Percentiles rank a stretch among this genome's conserved stretches.
These are phyloP conservation scores for Nomada fucata DNA, from an alignment of 2,888 invertebrate species.

Conservation along the genomic window DNA sequence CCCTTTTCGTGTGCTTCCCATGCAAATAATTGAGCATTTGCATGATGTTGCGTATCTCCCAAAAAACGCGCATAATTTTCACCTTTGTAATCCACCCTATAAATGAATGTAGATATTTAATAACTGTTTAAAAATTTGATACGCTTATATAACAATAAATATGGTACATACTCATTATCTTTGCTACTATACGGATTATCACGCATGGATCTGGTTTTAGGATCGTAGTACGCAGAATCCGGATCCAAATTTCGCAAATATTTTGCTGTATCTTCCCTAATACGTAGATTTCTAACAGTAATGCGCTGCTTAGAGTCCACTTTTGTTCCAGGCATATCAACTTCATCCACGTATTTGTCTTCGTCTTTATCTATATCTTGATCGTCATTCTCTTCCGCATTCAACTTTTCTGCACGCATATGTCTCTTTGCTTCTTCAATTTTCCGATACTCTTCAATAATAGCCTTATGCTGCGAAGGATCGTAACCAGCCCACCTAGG, in stretches of 20 bases:
- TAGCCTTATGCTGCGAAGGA: constrained; percentile 93
- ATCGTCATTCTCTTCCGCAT: constrained; percentile 89
- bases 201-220: constrained; percentile 99
- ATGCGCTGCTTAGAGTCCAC: constrained; percentile 99
- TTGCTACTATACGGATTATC: constrained; percentile 94
- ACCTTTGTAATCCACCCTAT: constrained; percentile 92
- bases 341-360: constrained; percentile 96
- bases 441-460: constrained; percentile 97
- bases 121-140: background rate
- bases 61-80: constrained; percentile 98
- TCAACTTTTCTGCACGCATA: constrained; percentile 94
- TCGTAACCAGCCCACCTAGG: constrained; percentile 97
- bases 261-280: constrained; percentile 99
- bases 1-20: constrained; percentile 98
- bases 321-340: constrained; percentile 99
- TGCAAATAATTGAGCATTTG: constrained; percentile 96
- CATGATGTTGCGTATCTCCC: constrained; percentile 96
- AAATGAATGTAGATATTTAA: constrained; percentile 59
- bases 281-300: constrained; percentile 98
- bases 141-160: background rate
- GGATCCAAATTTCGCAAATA: constrained; percentile 98
- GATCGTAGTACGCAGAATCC: constrained; percentile 99
- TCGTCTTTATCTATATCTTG: constrained; percentile 93
- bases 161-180: constrained; percentile 86
- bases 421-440: constrained; percentile 96